Evolutionary conservation across 2,888 invertebrate species (phyloP), one percentile per base, ranked within the genome.

Genomic region (Papilio protenor): DNA sequence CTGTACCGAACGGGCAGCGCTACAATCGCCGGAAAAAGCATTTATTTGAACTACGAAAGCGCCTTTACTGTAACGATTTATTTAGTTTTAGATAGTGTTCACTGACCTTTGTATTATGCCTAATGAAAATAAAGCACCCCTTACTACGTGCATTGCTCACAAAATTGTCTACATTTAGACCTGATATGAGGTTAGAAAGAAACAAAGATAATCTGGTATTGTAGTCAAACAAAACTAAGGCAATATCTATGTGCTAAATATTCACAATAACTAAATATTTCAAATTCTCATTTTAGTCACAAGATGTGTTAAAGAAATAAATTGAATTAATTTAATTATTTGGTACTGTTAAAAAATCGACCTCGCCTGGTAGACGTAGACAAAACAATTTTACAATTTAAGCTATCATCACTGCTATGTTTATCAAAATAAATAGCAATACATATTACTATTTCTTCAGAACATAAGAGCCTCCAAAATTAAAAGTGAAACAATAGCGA

Each of bases 1-100:
- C 79, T 80, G 84, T 84, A 83, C 83, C 82, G 82, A 81, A 82
- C 82, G 83, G 83, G 82, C 84, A 80, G 78, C 80, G 73, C 77
- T 79, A 90, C 90, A 91, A 91, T 90, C 83, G 79, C 86, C 88
- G 91, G 91, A 90, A 87, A 69, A 83, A 82, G 80, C 82, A 81
- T 84, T 84, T 84, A 83, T 83, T 78, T 77, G 80, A 81, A 73
- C 82, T 80, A 64, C 73, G 71, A 78, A 76, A 78, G 52, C 59
- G 75, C 79, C 79, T 81, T 83, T 81, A 81, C 81, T 82, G 72
- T 40, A 77, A 81, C 76, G 79, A 79, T 79, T 71, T 33, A 66
- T 80, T 77, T 78, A 79, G 12, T 77, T 64, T 64, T 55, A 40
- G 52, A 72, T 59, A 72, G 12, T 75, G 45, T 52, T 55, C 64